Evolutionary conservation across 37 sponge, comb jelly and placozoan genomes (phyloP), one percentile per base, ranked within the genome.

Genomic region (Eunapius fragilis): DNA sequence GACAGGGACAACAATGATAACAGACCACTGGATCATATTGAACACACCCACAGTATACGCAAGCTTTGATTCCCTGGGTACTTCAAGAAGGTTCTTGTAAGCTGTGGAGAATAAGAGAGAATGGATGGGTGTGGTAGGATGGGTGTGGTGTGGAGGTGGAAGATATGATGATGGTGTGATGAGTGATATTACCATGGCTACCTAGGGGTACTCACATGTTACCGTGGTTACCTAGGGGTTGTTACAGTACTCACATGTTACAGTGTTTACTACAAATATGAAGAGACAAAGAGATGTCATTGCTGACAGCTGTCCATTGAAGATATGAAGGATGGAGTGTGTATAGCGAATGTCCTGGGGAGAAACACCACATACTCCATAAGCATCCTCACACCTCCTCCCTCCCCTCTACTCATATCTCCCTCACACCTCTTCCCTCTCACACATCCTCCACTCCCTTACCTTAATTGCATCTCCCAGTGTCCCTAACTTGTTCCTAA

Each of bases 401-500:
- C n/a, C n/a, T n/a, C n/a, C n/a, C n/a, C n/a, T n/a, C n/a, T n/a
- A n/a, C n/a, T n/a, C n/a, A n/a, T n/a, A n/a, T n/a, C n/a, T n/a
- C n/a, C n/a, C n/a, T n/a, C n/a, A n/a, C n/a, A n/a, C n/a, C n/a
- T n/a, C n/a, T n/a, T n/a, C n/a, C n/a, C n/a, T n/a, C n/a, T n/a
- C n/a, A n/a, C n/a, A n/a, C n/a, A n/a, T n/a, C n/a, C n/a, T n/a
- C n/a, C n/a, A n/a, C n/a, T n/a, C n/a, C 17, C 80, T 85, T 70
- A 91, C 92, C 80, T 83, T 87, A 7, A 87, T 84, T 25, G 90
- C 90, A 25, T 82, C 76, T 23, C 80, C 90, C n/a, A 94, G n/a
- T 0, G 82, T n/a, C 67, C 75, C 85, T 24, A 75, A 67, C 71
- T 90, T 90, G 47, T 68, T 83, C 72, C 22, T 50, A 26, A 94